Percentiles rank a stretch among this genome's conserved stretches.
Conservation (phyloP, 2,888 invertebrate species). For the Choreutis nemorana region DNA sequence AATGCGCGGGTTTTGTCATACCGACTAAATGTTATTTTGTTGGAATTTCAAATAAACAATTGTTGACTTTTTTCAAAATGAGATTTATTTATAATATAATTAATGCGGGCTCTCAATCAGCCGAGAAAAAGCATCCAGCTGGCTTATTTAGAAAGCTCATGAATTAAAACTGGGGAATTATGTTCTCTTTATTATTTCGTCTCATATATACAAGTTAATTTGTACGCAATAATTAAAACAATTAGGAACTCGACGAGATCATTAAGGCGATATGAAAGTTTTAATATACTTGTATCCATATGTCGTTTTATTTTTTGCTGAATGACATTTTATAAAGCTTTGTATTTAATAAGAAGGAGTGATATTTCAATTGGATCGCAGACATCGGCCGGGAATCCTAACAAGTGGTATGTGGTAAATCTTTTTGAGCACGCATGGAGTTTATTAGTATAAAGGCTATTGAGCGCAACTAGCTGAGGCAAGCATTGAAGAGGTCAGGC, state of each 20-base stretch:
- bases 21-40: constrained; percentile 64
- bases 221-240: constrained; percentile 48
- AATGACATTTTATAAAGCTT: too few species aligned
- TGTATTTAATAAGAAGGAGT: too few species aligned
- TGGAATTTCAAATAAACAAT: constrained; percentile 64
- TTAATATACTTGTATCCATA: constrained; percentile 15
- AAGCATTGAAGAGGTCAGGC: constrained; percentile 31
- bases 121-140: constrained; percentile 27
- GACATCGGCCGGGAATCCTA: too few species aligned
- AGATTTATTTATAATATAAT: constrained; percentile 45
- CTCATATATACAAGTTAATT: constrained; percentile 47
- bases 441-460: constrained; percentile 36
- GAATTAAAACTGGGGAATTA: constrained; percentile 46
- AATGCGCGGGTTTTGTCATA: constrained; percentile 62
- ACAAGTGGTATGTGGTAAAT: constrained; percentile 46
- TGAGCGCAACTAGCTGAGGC: constrained; percentile 14
- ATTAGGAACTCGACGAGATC: constrained; percentile 21
- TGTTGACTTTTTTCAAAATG: constrained; percentile 35
- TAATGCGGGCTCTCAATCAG: constrained; percentile 51
- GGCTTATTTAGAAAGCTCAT: constrained; percentile 48
- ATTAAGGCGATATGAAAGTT: constrained; percentile 15
- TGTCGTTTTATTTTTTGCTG: too few species aligned
- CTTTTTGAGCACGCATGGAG: constrained; percentile 50
- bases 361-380: constrained; percentile 6
- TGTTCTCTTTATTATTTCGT: constrained; percentile 26